These are phyloP conservation scores for Bursaphelenchus okinawaensis DNA, from an alignment of 2,888 invertebrate genomes.

Conservation along the genomic window DNA sequence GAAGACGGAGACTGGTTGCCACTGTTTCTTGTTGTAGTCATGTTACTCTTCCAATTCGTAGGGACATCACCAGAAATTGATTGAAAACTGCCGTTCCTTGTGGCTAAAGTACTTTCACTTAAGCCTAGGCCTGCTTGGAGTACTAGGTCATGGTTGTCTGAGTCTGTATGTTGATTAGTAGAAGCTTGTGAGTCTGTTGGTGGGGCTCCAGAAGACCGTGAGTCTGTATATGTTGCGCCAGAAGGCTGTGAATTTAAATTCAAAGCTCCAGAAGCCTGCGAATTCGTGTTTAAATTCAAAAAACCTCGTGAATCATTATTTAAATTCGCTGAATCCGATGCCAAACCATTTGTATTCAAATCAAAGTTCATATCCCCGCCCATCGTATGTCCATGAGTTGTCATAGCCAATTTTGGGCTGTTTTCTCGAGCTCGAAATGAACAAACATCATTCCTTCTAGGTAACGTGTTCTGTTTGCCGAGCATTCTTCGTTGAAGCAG, in stretches of 20 bases:
- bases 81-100: slow-evolving; percentile 17
- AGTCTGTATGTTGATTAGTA: background rate
- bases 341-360: background rate
- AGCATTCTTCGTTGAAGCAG: background rate
- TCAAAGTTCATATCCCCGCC: too few species aligned
- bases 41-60: slow-evolving; percentile 19
- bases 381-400: too few species aligned
- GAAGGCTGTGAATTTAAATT: too few species aligned
- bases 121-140: background rate
- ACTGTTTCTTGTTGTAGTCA: slow-evolving; percentile 36
- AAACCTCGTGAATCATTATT: too few species aligned
- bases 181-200: too few species aligned
- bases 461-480: background rate
- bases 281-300: too few species aligned
- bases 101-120: slow-evolving; percentile 12
- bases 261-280: too few species aligned
- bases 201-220: too few species aligned
- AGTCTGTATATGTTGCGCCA: too few species aligned
- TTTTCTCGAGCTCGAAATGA: background rate
- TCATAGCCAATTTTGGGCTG: background rate
- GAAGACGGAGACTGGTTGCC: slow-evolving; percentile 41
- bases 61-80: slow-evolving; percentile 19
- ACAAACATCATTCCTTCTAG: background rate
- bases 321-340: too few species aligned
- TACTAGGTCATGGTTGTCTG: background rate